phyloP scores from a whole-genome alignment of 35 echinoderm and acorn worm genomes.

The Amphiura filiformis region DNA sequence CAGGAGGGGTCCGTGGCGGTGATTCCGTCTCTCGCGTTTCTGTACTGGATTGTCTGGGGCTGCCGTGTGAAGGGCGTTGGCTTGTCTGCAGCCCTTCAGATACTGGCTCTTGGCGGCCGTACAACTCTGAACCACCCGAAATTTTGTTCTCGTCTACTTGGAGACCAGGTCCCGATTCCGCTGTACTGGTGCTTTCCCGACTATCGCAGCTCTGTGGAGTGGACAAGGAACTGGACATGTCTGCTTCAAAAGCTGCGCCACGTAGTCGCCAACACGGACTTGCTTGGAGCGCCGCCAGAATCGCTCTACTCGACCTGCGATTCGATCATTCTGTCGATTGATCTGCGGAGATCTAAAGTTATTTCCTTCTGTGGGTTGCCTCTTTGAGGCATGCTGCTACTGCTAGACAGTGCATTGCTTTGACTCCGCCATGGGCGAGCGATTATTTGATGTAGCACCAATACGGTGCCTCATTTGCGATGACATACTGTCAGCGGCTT shows the following conservation, averaged over 20 bases:
- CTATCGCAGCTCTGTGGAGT: slow-evolving; percentile 44
- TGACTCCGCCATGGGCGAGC: slow-evolving; percentile 29
- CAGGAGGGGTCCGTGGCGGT: slow-evolving; percentile 31
- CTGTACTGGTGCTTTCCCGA: slow-evolving; percentile 49
- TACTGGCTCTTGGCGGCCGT: slow-evolving; percentile 38
- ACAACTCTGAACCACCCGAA: slow-evolving; percentile 10
- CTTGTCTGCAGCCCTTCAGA: not conserved
- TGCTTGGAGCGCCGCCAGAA: not conserved
- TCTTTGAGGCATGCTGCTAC: not conserved
- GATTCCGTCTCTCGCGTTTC: slow-evolving; percentile 16
- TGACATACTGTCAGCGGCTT: slow-evolving; percentile 33
- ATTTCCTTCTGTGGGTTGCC: not conserved
- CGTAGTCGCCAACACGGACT: slow-evolving; percentile 53
- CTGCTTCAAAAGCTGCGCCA: slow-evolving; percentile 51
- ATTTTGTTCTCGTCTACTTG: slow-evolving; percentile 40
- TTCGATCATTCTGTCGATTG: slow-evolving; percentile 51
- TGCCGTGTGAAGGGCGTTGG: not conserved
- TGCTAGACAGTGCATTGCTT: slow-evolving; percentile 15
- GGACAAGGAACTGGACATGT: slow-evolving; percentile 50
- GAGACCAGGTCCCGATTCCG: slow-evolving; percentile 30
- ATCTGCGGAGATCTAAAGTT: slow-evolving; percentile 30
- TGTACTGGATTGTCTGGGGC: slow-evolving; percentile 14
- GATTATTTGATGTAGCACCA: not conserved
- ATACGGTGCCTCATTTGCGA: slow-evolving; percentile 32
- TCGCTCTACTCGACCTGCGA: slow-evolving; percentile 47